phyloP scores from a whole-genome alignment of 2,797 vertebrate species.

The Numenius phaeopus region DNA sequence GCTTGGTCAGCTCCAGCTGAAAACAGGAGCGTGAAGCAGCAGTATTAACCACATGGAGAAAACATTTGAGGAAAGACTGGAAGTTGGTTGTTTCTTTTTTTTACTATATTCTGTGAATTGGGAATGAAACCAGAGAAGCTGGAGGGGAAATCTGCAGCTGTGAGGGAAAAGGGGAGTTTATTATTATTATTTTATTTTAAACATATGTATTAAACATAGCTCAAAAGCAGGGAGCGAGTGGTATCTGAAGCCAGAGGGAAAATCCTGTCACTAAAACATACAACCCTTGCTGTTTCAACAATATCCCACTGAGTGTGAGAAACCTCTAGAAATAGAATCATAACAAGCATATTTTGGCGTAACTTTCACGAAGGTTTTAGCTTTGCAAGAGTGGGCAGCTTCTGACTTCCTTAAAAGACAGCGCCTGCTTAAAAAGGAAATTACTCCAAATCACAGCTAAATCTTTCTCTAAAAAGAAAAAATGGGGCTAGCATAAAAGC shows the following conservation, averaged over 20 bases:
- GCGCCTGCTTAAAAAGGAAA: background rate
- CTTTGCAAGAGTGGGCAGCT: constrained; percentile 3
- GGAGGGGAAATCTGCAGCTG: constrained; percentile 52
- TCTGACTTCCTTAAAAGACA: background rate
- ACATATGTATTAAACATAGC: constrained; percentile 34
- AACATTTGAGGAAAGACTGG: background rate
- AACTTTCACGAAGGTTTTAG: background rate
- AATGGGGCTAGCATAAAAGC: background rate
- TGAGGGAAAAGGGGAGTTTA: constrained; percentile 11
- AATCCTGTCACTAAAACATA: constrained; percentile 39
- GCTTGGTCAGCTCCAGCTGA: background rate
- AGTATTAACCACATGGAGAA: background rate
- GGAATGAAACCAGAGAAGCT: constrained; percentile 59
- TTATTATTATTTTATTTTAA: constrained; percentile 66
- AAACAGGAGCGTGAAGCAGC: background rate
- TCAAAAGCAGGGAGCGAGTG: background rate
- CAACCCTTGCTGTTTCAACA: constrained; percentile 31
- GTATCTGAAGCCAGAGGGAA: constrained; percentile 34
- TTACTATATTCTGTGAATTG: background rate
- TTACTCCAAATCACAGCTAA: background rate
- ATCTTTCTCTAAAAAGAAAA: background rate
- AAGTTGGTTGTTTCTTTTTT: background rate
- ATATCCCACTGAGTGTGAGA: constrained; percentile 34
- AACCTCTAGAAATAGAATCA: constrained; percentile 37
- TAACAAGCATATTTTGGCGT: background rate